Evolutionary conservation across 1,140 invertebrate genomes (phyloP).

Genomic region (Theocolax elegans): DNA sequence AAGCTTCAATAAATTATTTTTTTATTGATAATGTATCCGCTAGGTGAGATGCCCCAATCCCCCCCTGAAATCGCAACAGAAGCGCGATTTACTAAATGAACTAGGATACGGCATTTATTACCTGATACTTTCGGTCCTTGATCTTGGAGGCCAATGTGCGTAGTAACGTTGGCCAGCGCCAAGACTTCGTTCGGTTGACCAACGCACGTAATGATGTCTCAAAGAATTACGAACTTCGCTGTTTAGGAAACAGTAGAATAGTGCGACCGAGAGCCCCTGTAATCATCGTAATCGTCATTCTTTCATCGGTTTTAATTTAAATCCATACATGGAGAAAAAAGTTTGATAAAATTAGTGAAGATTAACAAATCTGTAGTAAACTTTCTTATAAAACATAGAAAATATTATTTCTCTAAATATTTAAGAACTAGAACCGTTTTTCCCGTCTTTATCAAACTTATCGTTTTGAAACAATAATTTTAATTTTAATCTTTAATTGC

Average conservation of each 20-base stretch:
- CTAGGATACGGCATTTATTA: conserved; percentile 51
- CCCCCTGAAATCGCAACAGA: background rate
- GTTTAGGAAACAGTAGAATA: conserved; percentile 94
- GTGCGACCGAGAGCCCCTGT: conserved; percentile 85
- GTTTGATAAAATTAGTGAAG: too few relatives aligned
- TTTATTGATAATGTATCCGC: conserved; percentile 31
- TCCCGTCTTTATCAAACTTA: too few relatives aligned
- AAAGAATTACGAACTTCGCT: conserved; percentile 89
- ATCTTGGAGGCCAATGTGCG: conserved; percentile 82
- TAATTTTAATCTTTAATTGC: too few relatives aligned
- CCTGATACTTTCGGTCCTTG: conserved; percentile 84
- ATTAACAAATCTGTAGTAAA: too few relatives aligned
- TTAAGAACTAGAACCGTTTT: too few relatives aligned
- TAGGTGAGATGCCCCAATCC: background rate
- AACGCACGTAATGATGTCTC: conserved; percentile 82
- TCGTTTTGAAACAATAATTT: too few relatives aligned
- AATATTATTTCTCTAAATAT: too few relatives aligned
- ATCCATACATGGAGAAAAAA: too few relatives aligned
- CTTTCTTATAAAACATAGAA: too few relatives aligned
- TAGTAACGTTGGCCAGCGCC: conserved; percentile 72
- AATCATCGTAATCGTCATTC: too few relatives aligned
- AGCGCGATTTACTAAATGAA: background rate
- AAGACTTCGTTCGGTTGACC: conserved; percentile 75
- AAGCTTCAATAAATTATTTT: conserved; percentile 36
- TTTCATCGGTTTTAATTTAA: too few relatives aligned